phyloP scores from a whole-genome alignment of 2,888 invertebrate species.

The Oasisia sp. region DNA sequence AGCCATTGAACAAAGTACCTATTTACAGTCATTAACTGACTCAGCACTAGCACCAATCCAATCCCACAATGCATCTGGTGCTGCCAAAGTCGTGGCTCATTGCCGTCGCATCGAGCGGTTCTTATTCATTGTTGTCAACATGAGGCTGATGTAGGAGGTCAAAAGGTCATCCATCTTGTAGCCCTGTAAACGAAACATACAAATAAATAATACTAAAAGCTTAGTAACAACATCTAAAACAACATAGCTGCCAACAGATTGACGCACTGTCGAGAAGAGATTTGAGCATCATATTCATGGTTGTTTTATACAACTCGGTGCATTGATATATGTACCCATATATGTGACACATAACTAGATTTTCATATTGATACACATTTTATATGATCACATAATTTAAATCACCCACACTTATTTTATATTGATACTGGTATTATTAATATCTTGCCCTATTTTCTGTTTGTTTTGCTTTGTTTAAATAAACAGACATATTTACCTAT shows the following conservation, averaged over 20 bases:
- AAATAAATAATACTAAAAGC: constrained; percentile 18
- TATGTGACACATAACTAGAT: not conserved
- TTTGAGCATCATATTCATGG: not conserved
- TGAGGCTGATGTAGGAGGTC: constrained; percentile 97
- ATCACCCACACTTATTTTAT: no score
- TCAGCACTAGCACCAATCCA: not conserved
- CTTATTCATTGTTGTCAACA: constrained; percentile 72
- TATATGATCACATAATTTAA: no score
- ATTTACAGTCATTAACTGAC: not conserved
- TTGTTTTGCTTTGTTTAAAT: no score
- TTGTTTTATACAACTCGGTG: not conserved
- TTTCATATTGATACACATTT: no score
- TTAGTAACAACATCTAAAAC: not conserved
- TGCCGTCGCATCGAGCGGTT: constrained; percentile 36
- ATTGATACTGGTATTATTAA: no score
- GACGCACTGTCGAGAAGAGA: not conserved
- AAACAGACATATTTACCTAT: no score
- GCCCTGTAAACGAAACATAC: constrained; percentile 70
- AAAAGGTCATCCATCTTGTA: constrained; percentile 99
- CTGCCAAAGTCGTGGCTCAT: not conserved
- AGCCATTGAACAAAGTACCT: not conserved
- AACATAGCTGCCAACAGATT: not conserved
- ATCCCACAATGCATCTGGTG: not conserved
- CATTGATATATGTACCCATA: no score
- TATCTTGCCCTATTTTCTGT: no score